Evolutionary conservation across 2,888 invertebrate genomes (phyloP), one percentile per base, ranked within the genome.

Genomic region (Dolichopus griseipennis): DNA sequence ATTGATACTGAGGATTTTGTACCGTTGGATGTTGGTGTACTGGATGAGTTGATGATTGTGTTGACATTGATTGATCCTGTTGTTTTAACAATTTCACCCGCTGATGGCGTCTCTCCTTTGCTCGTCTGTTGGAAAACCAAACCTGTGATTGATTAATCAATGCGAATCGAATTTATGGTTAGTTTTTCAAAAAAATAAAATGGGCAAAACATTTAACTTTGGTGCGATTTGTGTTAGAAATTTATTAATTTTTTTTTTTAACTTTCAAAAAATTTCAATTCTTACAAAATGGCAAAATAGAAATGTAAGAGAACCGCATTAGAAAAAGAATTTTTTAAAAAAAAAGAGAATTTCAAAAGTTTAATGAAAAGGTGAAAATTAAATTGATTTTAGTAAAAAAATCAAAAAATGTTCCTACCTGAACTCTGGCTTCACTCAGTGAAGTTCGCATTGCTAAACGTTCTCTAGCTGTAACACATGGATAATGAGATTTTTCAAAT

Each of bases 61-160:
- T 52, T n/a, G 52, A 6, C 18, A 18, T 52, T 52, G 15, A 15
- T 52, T 52, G 52, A 52, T 83, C 83, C 87, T 88, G 88, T 76
- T 91, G 89, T 84, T 93, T 93, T 83, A 94, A 88, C 79, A 93
- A 88, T 84, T 92, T 93, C 93, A 95, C 94, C 82, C 95, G 91
- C 84, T 95, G 95, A 83, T 95, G 95, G 79, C 95, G 92, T 83
- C 95, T 90, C 95, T 95, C 95, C 86, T 95, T 95, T 83, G 95
- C 95, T 85, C 95, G 91, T 88, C 95, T 93, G 90, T 95, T 95
- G 86, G 95, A 95, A 91, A 95, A 95, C 95, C 95, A 95, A 88
- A 95, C 95, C 95, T 95, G 90, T 87, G 33, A 12, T 8, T 87
- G 86, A 86, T 72, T 72, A 85, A 86, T 85, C 86, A 81, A 82